Conservation (phyloP, 2,888 invertebrate species). For the Eubasilissa splendida region DNA sequence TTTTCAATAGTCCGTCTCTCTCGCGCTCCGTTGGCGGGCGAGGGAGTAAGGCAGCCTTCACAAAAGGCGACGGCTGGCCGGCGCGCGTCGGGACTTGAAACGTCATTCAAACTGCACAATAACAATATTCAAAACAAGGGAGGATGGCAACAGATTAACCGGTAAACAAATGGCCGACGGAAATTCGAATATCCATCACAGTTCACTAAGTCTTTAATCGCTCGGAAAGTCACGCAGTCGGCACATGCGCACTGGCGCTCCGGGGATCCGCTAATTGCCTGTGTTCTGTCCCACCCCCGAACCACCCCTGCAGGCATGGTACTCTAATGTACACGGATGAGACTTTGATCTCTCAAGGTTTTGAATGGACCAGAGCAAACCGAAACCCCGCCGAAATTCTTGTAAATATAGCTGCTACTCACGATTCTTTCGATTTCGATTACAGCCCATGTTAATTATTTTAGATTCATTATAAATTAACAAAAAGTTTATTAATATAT, state of each 20-base stretch:
- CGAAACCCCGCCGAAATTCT: neutral
- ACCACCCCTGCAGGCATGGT: neutral
- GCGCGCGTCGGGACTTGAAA: constrained; percentile 34
- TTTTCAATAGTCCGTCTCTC: too few species aligned
- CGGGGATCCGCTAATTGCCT: constrained; percentile 46
- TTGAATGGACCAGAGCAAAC: too few species aligned
- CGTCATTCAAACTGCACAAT: constrained; percentile 34
- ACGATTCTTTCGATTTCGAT: too few species aligned
- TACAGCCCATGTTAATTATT: too few species aligned
- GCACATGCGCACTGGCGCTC: constrained; percentile 48
- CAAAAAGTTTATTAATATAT: too few species aligned
- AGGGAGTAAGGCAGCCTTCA: neutral
- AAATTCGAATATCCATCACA: constrained; percentile 51
- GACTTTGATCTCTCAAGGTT: neutral
- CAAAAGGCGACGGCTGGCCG: constrained; percentile 1
- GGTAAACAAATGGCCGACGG: constrained; percentile 47
- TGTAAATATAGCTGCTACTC: neutral
- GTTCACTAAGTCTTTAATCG: constrained; percentile 55
- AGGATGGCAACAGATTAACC: constrained; percentile 51
- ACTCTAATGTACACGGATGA: too few species aligned
- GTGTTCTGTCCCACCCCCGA: constrained; percentile 22
- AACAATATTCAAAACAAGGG: constrained; percentile 45
- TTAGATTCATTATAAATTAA: too few species aligned
- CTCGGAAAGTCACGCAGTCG: constrained; percentile 53
- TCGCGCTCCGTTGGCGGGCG: neutral